Evolutionary conservation across 2,888 invertebrate species (phyloP), one percentile per base, ranked within the genome.

Genomic region (Cryptocheilus praepositus): DNA sequence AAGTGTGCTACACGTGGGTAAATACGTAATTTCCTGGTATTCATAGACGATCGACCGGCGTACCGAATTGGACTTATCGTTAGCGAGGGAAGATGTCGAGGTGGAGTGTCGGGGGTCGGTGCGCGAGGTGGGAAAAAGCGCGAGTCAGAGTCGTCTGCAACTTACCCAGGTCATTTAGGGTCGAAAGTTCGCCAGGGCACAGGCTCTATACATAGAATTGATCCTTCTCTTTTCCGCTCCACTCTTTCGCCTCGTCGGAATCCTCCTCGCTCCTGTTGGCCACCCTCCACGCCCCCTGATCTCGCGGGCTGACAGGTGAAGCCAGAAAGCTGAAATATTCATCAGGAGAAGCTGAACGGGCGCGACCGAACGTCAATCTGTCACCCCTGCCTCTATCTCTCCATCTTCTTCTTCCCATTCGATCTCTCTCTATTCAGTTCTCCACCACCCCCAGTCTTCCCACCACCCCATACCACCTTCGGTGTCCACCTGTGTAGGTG

Each of bases 301-400:
- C 79, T 73, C 79, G 76, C 67, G 74, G 76, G 79, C 85, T 88
- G 88, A 88, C 88, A 88, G 87, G 86, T 85, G 84, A 86, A 86
- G 87, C 86, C 83, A 83, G 79, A 79, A 70, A 73, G 63, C 73
- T 88, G 77, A 88, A 88, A 88, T 88, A 88, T 88, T 88, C 87
- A 88, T 80, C 77, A 77, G 82, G 79, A 82, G 67, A 64, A 75
- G 75, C 83, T 83, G 84, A 81, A 80, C 82, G 81, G 81, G 83
- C 83, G 86, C 88, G 87, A 88, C 87, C 82, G 85, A 84, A 86
- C 86, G 88, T 88, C 88, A 88, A 88, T 88, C 88, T 86, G 88
- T 88, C 88, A 87, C 84, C 83, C 25, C 81, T 74, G 74, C 72
- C 74, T 75, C 71, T 58, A 64, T 63, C 67, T 71, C 63, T 53